Evolutionary conservation across 1,140 invertebrate species (phyloP).

Genomic region (Andricus grossulariae): DNA sequence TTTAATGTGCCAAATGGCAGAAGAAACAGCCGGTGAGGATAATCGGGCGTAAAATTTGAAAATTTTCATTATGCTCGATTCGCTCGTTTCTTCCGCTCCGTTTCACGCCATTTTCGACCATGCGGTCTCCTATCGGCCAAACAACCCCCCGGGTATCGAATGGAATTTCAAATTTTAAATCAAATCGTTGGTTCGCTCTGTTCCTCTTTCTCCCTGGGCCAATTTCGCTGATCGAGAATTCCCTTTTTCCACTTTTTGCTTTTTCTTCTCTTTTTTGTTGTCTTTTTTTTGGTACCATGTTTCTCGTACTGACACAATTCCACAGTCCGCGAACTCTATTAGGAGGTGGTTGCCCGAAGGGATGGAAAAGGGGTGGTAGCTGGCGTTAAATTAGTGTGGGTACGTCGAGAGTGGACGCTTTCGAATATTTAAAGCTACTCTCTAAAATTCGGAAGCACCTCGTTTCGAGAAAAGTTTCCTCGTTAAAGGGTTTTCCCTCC

Average conservation of each 20-base stretch:
- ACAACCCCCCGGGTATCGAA: constrained; percentile 23
- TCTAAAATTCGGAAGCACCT: constrained; percentile 60
- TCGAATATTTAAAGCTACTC: constrained; percentile 57
- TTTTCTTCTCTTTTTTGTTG: background rate
- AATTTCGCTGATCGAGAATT: constrained; percentile 28
- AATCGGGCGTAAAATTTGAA: constrained; percentile 63
- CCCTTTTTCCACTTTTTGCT: constrained; percentile 11
- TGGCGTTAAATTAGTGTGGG: constrained; percentile 58
- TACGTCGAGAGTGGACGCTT: constrained; percentile 55
- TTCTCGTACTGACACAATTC: background rate
- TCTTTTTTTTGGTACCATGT: constrained; percentile 40
- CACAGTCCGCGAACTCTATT: background rate
- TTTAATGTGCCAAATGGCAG: constrained; percentile 55
- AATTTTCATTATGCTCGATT: constrained; percentile 57
- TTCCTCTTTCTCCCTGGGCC: constrained; percentile 11
- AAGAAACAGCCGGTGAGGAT: constrained; percentile 47
- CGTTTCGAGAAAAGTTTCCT: constrained; percentile 6
- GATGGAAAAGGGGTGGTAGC: constrained; percentile 15
- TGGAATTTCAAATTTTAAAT: constrained; percentile 31
- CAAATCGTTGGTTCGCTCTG: constrained; percentile 8
- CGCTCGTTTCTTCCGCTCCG: constrained; percentile 51
- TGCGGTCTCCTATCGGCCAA: background rate
- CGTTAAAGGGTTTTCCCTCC: constrained; percentile 2
- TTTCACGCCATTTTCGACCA: constrained; percentile 49
- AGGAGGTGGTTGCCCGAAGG: background rate